Percentiles rank a stretch among this genome's conserved stretches.
Conservation (phyloP, 2,797 vertebrate genomes). For the Coregonus sp. region DNA sequence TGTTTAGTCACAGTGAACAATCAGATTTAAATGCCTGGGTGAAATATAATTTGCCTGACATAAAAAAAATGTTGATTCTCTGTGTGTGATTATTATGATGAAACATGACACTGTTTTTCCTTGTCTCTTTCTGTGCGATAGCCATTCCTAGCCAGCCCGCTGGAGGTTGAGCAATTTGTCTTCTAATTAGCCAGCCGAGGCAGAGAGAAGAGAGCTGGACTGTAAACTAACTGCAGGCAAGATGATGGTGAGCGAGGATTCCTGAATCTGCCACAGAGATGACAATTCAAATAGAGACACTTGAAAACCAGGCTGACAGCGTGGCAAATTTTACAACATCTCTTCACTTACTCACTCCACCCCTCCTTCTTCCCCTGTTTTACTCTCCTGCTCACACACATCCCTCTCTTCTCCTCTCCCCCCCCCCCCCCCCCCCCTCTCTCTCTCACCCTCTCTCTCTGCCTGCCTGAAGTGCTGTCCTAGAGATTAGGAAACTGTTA, state of each 20-base stretch:
- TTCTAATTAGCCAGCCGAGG: conserved; percentile 65
- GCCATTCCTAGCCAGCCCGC: conserved; percentile 61
- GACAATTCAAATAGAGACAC: conserved; percentile 81
- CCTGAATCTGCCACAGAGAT: conserved; percentile 77
- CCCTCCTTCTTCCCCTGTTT: conserved; percentile 7
- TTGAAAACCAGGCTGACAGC: conserved; percentile 81
- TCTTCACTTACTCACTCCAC: conserved; percentile 40
- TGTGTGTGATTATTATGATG: background rate
- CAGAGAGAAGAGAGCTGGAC: conserved; percentile 70
- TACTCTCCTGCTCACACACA: background rate
- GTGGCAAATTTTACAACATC: conserved; percentile 80
- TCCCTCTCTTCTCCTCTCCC: background rate
- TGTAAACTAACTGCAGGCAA: conserved; percentile 75
- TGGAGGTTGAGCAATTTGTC: conserved; percentile 72
- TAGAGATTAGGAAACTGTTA: conserved; percentile 46
- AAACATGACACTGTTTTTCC: background rate
- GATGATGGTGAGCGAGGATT: conserved; percentile 75
- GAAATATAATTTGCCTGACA: background rate
- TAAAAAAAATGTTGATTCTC: background rate
- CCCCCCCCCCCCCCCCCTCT: background rate
- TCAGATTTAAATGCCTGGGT: background rate
- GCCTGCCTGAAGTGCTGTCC: conserved; percentile 57
- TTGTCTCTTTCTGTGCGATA: conserved; percentile 17
- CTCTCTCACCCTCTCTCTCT: conserved; percentile 12
- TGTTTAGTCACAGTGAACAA: background rate